Percentiles rank a stretch among this genome's conserved stretches.
These are phyloP conservation scores for Cenopis cana DNA, from an alignment of 2,888 invertebrate species.

Conservation along the genomic window DNA sequence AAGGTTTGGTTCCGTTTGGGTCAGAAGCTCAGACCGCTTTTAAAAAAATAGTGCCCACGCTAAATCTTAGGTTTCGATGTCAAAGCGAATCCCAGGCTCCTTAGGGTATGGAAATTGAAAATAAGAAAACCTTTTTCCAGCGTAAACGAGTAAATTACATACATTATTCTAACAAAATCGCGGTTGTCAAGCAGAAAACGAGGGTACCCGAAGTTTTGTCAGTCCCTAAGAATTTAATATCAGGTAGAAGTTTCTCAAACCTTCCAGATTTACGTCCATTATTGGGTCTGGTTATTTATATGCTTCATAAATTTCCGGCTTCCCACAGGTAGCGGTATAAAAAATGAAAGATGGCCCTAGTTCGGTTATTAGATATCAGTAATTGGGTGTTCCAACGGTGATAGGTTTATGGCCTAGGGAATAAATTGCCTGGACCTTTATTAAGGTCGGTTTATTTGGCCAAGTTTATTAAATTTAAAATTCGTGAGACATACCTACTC, in stretches of 20 bases:
- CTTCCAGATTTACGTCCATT: conserved; percentile 65
- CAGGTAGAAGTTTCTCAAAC: conserved; percentile 47
- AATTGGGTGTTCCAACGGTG: conserved; percentile 36
- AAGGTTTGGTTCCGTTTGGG: no score
- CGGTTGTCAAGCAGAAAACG: conserved; percentile 43
- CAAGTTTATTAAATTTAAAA: background rate
- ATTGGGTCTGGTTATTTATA: conserved; percentile 68
- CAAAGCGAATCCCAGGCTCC: no score
- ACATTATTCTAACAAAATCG: conserved; percentile 25
- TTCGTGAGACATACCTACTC: no score
- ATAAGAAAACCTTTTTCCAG: background rate
- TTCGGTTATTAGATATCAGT: conserved; percentile 32
- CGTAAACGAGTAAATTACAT: conserved; percentile 9
- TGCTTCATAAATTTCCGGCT: conserved; percentile 60
- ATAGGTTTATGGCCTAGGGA: conserved; percentile 30
- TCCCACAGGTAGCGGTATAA: conserved; percentile 53
- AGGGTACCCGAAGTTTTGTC: conserved; percentile 52
- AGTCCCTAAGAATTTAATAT: conserved; percentile 61
- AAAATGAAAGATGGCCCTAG: conserved; percentile 50
- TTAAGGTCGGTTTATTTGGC: background rate
- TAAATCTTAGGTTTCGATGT: no score
- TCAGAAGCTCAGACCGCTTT: no score
- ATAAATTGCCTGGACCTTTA: conserved; percentile 13
- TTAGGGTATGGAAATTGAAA: no score
- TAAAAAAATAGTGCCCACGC: no score